Conservation (phyloP, 2,888 invertebrate genomes). For the Andrena minutula region DNA sequence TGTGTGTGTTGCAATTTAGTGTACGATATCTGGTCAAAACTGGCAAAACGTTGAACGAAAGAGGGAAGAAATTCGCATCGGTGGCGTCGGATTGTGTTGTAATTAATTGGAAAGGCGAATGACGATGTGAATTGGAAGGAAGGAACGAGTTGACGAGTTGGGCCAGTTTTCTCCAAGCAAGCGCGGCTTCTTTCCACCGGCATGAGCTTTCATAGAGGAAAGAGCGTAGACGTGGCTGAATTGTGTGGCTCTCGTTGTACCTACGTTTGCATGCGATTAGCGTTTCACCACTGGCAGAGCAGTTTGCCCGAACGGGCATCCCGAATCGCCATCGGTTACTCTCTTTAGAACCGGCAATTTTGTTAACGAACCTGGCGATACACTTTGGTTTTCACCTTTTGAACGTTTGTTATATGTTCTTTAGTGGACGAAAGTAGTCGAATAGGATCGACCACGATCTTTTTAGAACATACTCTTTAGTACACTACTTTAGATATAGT, state of each 20-base stretch:
- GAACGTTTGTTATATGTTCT: neutral
- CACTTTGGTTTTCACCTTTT: neutral
- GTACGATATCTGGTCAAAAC: conserved; percentile 34
- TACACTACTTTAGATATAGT: neutral
- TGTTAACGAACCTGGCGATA: neutral
- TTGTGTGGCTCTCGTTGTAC: conserved; percentile 58
- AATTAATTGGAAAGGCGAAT: neutral
- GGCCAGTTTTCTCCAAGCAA: conserved; percentile 57
- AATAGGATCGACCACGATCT: conserved; percentile 5
- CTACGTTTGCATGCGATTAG: conserved; percentile 64
- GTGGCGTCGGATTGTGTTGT: neutral
- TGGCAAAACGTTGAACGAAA: conserved; percentile 16
- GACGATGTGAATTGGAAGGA: neutral
- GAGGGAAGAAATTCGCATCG: neutral
- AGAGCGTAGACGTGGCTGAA: conserved; percentile 67
- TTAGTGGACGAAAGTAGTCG: neutral
- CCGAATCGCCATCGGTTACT: too few relatives aligned
- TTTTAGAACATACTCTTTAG: neutral
- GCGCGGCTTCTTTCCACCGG: conserved; percentile 61
- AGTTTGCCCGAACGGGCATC: too few relatives aligned
- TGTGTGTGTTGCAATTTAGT: conserved; percentile 32
- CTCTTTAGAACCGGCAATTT: neutral
- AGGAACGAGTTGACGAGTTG: conserved; percentile 6
- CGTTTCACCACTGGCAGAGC: conserved; percentile 50
- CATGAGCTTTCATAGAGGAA: conserved; percentile 62